Percentiles rank a stretch among this genome's conserved stretches.
phyloP scores from a whole-genome alignment of 2,797 vertebrate genomes.

The Brachymystax lenok region DNA sequence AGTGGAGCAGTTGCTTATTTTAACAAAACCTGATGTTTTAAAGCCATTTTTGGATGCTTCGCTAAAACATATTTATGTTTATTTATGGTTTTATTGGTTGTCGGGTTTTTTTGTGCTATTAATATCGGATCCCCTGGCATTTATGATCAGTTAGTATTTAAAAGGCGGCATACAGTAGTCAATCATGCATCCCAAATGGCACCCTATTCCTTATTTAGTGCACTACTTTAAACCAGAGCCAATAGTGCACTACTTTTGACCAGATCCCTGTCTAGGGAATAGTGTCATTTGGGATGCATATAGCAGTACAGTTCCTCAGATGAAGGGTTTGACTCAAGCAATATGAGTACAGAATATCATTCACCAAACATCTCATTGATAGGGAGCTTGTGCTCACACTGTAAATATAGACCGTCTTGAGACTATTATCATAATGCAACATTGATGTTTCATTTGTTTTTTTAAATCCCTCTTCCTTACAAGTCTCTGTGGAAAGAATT shows the following conservation, averaged over 20 bases:
- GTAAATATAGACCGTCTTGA: slow-evolving; percentile 12
- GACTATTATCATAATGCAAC: slow-evolving; percentile 15
- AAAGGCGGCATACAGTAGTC: slow-evolving; percentile 12
- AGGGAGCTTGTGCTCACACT: not conserved
- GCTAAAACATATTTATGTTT: slow-evolving; percentile 68
- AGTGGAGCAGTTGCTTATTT: slow-evolving; percentile 81
- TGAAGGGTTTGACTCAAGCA: slow-evolving; percentile 27
- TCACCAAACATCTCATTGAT: slow-evolving; percentile 1
- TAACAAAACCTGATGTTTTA: slow-evolving; percentile 65
- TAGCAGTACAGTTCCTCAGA: slow-evolving; percentile 13
- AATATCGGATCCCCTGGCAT: slow-evolving; percentile 64
- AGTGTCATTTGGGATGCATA: not conserved
- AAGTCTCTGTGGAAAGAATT: slow-evolving; percentile 24
- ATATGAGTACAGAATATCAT: slow-evolving; percentile 15
- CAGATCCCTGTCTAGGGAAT: no score
- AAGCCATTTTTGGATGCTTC: slow-evolving; percentile 79
- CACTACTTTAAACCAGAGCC: not conserved
- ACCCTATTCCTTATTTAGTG: not conserved
- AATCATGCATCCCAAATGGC: no score
- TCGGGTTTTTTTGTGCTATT: slow-evolving; percentile 79
- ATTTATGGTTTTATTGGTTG: slow-evolving; percentile 88
- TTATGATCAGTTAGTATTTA: slow-evolving; percentile 30
- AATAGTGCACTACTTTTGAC: not conserved
- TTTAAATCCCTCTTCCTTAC: slow-evolving; percentile 9
- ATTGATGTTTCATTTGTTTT: slow-evolving; percentile 11